phyloP scores from a whole-genome alignment of 2,888 invertebrate species.

The Ernsta delagoae region DNA sequence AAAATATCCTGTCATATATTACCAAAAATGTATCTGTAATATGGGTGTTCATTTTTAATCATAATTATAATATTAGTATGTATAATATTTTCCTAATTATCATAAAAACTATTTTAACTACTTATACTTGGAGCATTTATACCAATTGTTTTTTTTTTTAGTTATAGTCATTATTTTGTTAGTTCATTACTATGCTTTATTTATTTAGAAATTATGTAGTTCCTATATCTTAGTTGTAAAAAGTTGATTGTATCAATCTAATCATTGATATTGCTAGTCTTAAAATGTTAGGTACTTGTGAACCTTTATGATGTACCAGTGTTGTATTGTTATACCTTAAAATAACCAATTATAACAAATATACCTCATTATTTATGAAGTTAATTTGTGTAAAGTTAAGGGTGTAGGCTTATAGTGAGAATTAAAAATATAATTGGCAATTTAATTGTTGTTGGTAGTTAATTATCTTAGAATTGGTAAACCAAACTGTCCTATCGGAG shows the following conservation, averaged over 20 bases:
- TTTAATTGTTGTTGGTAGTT: no score
- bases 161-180: background rate
- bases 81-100: no score
- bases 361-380: background rate
- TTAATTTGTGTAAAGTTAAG: no score
- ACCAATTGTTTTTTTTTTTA: background rate
- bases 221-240: background rate
- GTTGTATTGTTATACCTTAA: background rate
- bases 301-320: background rate
- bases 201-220: background rate
- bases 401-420: no score
- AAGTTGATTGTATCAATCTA: background rate
- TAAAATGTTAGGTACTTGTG: no score
- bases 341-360: background rate
- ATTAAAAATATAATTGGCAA: no score
- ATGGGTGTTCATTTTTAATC: no score
- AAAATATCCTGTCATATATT: no score
- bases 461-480: no score
- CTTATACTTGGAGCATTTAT: background rate
- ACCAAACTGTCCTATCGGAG: no score
- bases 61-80: no score
- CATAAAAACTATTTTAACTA: background rate
- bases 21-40: no score
- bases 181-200: background rate
- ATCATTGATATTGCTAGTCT: background rate